Evolutionary conservation across 2,888 invertebrate species (phyloP), one percentile per base, ranked within the genome.

Genomic region (Philereme vetulata): DNA sequence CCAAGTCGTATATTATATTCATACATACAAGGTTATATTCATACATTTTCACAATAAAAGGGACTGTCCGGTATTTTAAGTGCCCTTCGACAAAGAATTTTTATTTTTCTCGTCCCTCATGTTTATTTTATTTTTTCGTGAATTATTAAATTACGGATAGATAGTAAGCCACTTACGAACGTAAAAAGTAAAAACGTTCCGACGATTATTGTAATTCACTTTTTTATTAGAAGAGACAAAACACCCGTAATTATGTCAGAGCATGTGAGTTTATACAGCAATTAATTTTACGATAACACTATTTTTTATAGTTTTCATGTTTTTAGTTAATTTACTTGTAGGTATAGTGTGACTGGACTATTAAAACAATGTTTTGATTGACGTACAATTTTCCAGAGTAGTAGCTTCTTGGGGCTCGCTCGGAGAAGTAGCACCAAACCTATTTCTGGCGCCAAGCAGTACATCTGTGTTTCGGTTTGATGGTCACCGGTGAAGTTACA

Each of bases 231-330:
- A 64, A 53, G 61, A 34, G 52, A 34, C 6, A 35, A 50, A 51
- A 51, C 42, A 9, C 32, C 40, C 51, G 5, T n/a, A 33, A 51
- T 51, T 10, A 9, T 36, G 6, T 45, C 7, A 8, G 33, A 46
- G 32, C 5, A 21, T 42, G 6, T 38, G 52, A 70, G 71, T 72
- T 79, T 71, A 38, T 38, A 69, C 33, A 55, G 38, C 54, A 62
- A 68, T 60, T 66, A 51, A 66, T 68, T 68, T 64, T 63, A 58
- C 65, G 66, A 74, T 67, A 53, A 52, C 54, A 58, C 58, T 67
- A 70, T 62, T 72, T 51, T 71, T 38, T 38, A 4, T 38, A 8
- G 59, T 65, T 66, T 68, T 51, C 49, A 44, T 49, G 10, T 34
- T 50, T 47, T 51, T 42, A 34, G 9, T 49, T 35, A 43, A 21